phyloP scores from a whole-genome alignment of 2,888 invertebrate genomes.

The Leucophora obtusa region DNA sequence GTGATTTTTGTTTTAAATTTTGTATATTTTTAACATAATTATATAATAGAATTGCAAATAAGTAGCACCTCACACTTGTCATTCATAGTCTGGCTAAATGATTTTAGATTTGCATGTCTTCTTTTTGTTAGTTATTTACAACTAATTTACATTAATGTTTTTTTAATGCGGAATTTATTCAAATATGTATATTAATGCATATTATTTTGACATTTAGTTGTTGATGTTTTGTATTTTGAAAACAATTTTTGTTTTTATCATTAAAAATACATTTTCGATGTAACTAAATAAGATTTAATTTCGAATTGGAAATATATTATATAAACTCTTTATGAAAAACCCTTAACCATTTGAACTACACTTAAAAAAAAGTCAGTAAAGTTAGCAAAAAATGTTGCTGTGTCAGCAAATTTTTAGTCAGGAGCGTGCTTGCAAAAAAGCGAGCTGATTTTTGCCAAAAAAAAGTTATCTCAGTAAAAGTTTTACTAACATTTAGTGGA shows the following conservation, averaged over 20 bases:
- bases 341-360: no score
- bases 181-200: background rate
- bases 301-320: no score
- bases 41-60: background rate
- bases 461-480: no score
- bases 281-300: no score
- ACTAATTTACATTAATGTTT: conserved; percentile 46
- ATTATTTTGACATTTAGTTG: conserved; percentile 5
- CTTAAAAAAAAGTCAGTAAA: no score
- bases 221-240: background rate
- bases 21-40: background rate
- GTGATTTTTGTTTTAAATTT: background rate
- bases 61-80: background rate
- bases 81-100: background rate
- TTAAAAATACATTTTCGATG: background rate
- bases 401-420: no score
- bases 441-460: no score
- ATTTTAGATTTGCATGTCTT: conserved; percentile 37
- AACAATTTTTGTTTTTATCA: background rate
- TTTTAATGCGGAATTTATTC: conserved; percentile 53
- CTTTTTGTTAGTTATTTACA: conserved; percentile 37
- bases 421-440: no score
- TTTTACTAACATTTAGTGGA: no score
- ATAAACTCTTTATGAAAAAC: no score
- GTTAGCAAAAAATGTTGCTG: no score